Base-by-base conservation (phyloP, 1,140 invertebrate species). In the Eriocheir sinensis region DNA sequence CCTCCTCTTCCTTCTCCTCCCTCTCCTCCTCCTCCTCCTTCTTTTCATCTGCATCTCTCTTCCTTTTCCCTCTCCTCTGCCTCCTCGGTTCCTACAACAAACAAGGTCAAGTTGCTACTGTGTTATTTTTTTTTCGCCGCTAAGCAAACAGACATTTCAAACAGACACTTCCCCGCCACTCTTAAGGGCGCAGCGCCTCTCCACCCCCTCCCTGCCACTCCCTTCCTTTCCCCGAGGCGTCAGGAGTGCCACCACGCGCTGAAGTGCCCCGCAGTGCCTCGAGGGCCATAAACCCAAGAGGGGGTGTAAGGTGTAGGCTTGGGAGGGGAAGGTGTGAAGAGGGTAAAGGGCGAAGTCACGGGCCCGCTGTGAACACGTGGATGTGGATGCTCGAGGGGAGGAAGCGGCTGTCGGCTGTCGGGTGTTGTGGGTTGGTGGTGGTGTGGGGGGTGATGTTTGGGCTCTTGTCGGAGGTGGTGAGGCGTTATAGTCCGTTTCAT, bases 11-110 rank as follows among this genome's bases (percentile, higher is more conserved):
- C 44, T 48, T 38, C 53, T 38, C 40, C 44, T 41, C 21, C 53
- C 89, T 3, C 15, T 41, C 41, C 53, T n/a, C 1, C 0, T 90
- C 0, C 17, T 17, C 32, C 32, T 89, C 40, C 32, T 17, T 6
- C 88, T 89, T 41, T 89, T 32, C 44, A 38, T 90, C 89, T 48
- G 17, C 53, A 38, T 48, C 89, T 48, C 40, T 48, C 21, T n/a
- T 34, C 8, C 38, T 44, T 44, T 90, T 44, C n/a, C 8, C 32
- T 72, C 3, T 32, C 34, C 44, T 60, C 40, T 44, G 44, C 36
- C 91, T 44, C 53, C 40, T 79, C 41, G 15, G 8, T 30, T 79
- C 38, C 30, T 40, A n/a, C 53, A 72, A 72, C 60, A 72, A 15
- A 72, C 60, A 72, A 17, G 40, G 36, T 40, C 32, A 36, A 12